Evolutionary conservation across 2,888 invertebrate species (phyloP), one percentile per base, ranked within the genome.

Genomic region (Sarcophaga variegata): DNA sequence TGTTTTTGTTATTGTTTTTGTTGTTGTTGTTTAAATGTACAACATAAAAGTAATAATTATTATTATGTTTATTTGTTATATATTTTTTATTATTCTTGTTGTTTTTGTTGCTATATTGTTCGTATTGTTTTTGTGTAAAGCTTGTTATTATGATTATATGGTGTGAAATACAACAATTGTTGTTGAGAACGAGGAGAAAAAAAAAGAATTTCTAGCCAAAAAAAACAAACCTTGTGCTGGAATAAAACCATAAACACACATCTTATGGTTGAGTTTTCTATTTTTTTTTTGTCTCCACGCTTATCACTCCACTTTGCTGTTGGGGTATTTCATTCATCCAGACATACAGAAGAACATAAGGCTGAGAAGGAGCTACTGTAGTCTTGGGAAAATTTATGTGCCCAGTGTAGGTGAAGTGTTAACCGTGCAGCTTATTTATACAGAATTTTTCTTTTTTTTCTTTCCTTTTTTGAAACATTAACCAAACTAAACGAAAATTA

Each of bases 401-500:
- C 62, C 60, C 14, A 59, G 72, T 70, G 83, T 81, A 78, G 86
- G 71, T 88, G 81, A 82, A 85, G 86, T 83, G 79, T 81, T 75
- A 81, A 85, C 54, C 45, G 72, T 22, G 49, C 87, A 83, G 89
- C 87, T 90, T 91, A 90, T 91, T 91, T 90, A 89, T 89, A 37
- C 37, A 54, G 54, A 14, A 54, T 54, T 14, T 54, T 6, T 17
- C 89, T 89, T 83, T 59, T 20, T 8, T 49, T 78, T 66, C 62
- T 67, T 22, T 37, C 3, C n/a, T 47, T 60, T 63, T 45, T 63
- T 59, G 25, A 2, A 47, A 69, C 25, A 71, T 64, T 10, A 76
- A 69, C 12, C 20, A 20, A 4, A 62, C 10, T 17, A 22, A 45
- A 20, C 11, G 25, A 14, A 45, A 6, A 14, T 54, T 54, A 22